Conservation (phyloP, 64 coral and sea anemone genomes). For the Montipora capricornis region DNA sequence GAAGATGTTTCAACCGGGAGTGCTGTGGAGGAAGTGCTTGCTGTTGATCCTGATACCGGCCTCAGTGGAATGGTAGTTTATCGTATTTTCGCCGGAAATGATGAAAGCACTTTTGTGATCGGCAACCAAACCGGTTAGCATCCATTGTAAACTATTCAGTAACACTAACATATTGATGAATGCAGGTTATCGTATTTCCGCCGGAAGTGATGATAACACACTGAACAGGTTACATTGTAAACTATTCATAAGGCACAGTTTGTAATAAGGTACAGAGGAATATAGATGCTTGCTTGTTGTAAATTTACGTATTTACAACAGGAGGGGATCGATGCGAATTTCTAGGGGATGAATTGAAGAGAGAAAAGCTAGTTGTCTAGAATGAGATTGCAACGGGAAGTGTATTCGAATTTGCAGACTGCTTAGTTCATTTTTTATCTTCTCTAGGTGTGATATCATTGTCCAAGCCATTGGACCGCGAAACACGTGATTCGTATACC, state of each 20-base stretch:
- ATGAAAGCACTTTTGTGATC: constrained; percentile 61
- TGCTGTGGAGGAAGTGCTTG: constrained; percentile 65
- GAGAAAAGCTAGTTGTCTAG: too few species aligned
- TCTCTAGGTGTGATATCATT: constrained; percentile 76
- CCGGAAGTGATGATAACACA: too few species aligned
- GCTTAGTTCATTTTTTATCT: background rate
- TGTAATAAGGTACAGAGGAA: too few species aligned
- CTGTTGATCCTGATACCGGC: constrained; percentile 68
- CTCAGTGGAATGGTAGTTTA: constrained; percentile 73
- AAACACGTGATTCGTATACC: constrained; percentile 51
- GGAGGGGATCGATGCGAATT: too few species aligned
- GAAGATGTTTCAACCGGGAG: constrained; percentile 82
- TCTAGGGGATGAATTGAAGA: too few species aligned
- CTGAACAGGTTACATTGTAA: too few species aligned
- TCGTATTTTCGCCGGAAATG: constrained; percentile 35
- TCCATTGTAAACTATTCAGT: background rate
- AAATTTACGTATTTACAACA: too few species aligned
- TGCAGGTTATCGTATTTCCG: too few species aligned
- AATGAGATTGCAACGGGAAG: too few species aligned
- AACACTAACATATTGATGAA: background rate
- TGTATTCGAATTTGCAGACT: too few species aligned
- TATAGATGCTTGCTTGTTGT: too few species aligned
- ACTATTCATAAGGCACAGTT: too few species aligned
- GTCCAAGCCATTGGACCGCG: constrained; percentile 58
- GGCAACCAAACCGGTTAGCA: constrained; percentile 64